These are phyloP conservation scores for Poecilia wingei DNA, from an alignment of 2,797 vertebrate species.

Conservation along the genomic window DNA sequence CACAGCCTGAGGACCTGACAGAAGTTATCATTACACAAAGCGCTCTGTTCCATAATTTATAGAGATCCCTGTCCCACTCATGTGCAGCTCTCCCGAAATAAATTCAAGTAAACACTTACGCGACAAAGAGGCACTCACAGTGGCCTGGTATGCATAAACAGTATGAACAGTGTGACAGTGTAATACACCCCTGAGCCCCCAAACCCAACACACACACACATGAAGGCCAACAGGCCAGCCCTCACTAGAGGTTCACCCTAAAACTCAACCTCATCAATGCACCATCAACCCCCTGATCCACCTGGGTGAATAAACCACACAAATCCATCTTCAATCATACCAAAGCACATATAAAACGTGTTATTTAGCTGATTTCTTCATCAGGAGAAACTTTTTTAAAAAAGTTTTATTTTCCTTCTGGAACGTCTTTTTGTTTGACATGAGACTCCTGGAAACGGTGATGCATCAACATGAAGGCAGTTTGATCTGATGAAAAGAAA, in stretches of 20 bases:
- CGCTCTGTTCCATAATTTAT: constrained; percentile 93
- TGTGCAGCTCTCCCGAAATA: constrained; percentile 97
- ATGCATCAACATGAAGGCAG: constrained; percentile 4
- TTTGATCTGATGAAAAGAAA: not conserved
- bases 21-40: constrained; percentile 93
- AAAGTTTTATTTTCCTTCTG: constrained; percentile 14
- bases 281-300: constrained; percentile 20
- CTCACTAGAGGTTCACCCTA: constrained; percentile 81
- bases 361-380: constrained; percentile 48
- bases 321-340: constrained; percentile 85
- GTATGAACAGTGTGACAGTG: constrained; percentile 90
- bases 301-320: constrained; percentile 86
- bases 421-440: constrained; percentile 57
- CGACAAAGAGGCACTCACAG: constrained; percentile 95
- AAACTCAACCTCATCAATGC: constrained; percentile 33
- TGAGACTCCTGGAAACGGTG: constrained; percentile 6
- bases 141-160: constrained; percentile 93
- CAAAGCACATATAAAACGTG: constrained; percentile 57
- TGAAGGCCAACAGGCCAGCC: constrained; percentile 32
- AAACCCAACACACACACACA: constrained; percentile 28
- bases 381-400: constrained; percentile 40
- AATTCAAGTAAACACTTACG: constrained; percentile 94
- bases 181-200: constrained; percentile 79
- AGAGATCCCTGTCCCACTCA: constrained; percentile 89
- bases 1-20: constrained; percentile 85